Evolutionary conservation across 2,888 invertebrate species (phyloP).

Genomic region (Limnephilus marmoratus): DNA sequence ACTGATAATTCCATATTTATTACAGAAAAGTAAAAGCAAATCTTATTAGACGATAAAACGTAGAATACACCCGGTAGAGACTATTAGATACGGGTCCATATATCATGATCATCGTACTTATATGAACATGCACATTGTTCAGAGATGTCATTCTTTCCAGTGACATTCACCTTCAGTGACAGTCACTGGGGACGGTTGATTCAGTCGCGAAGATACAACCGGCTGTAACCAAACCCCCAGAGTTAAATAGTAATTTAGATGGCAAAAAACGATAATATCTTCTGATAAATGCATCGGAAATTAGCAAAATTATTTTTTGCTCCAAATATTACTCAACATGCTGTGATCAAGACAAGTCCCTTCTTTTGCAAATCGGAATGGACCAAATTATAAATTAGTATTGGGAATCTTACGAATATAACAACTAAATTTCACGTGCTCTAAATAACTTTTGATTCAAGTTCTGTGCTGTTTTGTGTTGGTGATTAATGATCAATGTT

Average conservation of each 20-base stretch:
- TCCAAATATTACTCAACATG: background rate
- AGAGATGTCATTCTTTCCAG: slow-evolving; percentile 9
- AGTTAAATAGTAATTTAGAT: background rate
- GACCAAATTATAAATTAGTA: background rate
- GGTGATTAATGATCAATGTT: background rate
- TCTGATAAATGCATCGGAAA: background rate
- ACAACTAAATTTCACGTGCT: background rate
- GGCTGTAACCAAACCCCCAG: background rate
- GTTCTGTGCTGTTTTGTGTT: background rate
- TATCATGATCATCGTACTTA: slow-evolving; percentile 3
- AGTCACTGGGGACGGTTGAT: background rate
- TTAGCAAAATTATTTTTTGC: background rate
- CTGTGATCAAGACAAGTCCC: background rate
- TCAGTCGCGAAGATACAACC: background rate
- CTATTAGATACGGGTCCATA: background rate
- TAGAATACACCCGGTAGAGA: slow-evolving; percentile 34
- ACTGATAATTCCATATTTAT: background rate
- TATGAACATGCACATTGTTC: slow-evolving; percentile 25
- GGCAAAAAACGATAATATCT: background rate
- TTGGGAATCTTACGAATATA: background rate
- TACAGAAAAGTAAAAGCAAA: background rate
- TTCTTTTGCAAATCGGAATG: background rate
- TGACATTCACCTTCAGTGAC: slow-evolving; percentile 55
- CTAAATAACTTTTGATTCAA: background rate
- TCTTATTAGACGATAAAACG: slow-evolving; percentile 1